Conservation (phyloP, 2,797 vertebrate genomes). For the Okamejei kenojei region DNA sequence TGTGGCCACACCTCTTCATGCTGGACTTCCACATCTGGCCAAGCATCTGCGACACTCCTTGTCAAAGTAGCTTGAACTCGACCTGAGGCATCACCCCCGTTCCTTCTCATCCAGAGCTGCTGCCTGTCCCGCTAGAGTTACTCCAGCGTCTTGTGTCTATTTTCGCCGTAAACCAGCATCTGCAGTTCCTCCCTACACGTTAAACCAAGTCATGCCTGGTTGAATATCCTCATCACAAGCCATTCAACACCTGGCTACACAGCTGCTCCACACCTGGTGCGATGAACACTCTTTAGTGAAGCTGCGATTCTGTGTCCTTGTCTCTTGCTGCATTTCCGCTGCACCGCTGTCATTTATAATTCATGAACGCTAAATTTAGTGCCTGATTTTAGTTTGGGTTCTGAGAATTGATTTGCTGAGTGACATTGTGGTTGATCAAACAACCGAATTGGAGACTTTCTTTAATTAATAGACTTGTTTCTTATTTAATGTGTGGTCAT, state of each 20-base stretch:
- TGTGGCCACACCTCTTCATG: too few relatives aligned
- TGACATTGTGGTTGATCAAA: constrained; percentile 19
- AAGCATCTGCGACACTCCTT: background rate
- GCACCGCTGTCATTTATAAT: background rate
- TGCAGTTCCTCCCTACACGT: too few relatives aligned
- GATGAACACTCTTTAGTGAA: background rate
- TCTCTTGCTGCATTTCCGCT: background rate
- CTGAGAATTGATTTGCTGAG: background rate
- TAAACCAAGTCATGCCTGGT: too few relatives aligned
- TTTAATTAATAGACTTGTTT: constrained; percentile 19
- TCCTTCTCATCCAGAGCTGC: too few relatives aligned
- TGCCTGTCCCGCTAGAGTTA: too few relatives aligned
- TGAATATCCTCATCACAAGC: background rate
- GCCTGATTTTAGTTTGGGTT: background rate
- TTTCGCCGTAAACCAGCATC: too few relatives aligned
- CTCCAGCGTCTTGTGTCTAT: too few relatives aligned
- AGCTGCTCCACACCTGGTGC: background rate
- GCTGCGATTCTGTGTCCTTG: background rate
- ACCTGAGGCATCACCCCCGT: too few relatives aligned
- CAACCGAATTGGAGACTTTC: background rate
- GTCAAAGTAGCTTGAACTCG: background rate
- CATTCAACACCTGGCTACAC: background rate
- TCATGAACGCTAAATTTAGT: background rate
- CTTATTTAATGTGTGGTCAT: background rate
- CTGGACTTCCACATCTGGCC: background rate